Base-by-base conservation (phyloP, 2,888 invertebrate species). In the Calameuta pallipes region DNA sequence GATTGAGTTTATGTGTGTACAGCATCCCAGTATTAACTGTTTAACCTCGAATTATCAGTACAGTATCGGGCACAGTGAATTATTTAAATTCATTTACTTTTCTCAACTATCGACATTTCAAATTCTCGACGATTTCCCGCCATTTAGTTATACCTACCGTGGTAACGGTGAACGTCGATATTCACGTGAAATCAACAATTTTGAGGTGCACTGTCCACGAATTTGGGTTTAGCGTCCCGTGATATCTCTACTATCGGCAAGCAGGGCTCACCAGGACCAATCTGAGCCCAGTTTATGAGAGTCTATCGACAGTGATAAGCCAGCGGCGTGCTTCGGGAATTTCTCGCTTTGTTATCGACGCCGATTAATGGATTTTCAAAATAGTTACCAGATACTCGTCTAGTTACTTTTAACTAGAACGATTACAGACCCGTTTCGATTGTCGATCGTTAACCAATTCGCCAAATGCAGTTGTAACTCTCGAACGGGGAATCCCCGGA, bases 301-400 rank as follows among this genome's bases (percentile, higher is more conserved):
- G 78, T 75, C 78, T 78, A 76, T 78, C 75, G 78, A 12, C 73
- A 41, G 75, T 76, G 78, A 76, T 75, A 76, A 78, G 75, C 78
- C 56, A 33, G 31, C 69, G 41, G 9, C 71, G 74, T 35, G 75
- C 70, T 41, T 56, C 56, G 30, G 71, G 71, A 56, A 56, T 23
- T 56, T 36, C 69, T 75, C 37, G n/a, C 13, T 31, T 71, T 75
- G 75, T 41, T 69, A 13, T 78, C n/a, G 69, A 34, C 31, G 37
- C 11, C 75, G 75, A 78, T 78, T 78, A 75, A 41, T 75, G 75
- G 70, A 75, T 70, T 71, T 75, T 71, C 23, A 36, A 77, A 56
- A 23, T 56, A 56, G 23, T 56, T 56, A 56, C 56, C 23, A 56
- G 56, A 23, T 56, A 23, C 56, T 15, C 23, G 56, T 6, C 56